Evolutionary conservation across 1,140 invertebrate species (phyloP).

Genomic region (Bombus superbus): DNA sequence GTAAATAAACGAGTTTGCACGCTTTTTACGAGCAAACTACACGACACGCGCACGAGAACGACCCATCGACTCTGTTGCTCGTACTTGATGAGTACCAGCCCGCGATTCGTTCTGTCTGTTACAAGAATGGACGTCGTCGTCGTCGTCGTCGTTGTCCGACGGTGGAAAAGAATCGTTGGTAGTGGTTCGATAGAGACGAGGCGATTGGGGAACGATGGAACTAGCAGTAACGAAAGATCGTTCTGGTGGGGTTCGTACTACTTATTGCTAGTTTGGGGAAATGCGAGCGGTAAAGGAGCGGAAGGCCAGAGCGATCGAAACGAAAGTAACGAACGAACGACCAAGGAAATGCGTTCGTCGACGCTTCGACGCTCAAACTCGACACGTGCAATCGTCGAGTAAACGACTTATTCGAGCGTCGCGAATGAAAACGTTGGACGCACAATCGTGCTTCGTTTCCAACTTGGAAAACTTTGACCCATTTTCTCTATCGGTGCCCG

Average conservation of each 20-base stretch:
- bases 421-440: not conserved
- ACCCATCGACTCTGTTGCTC: too few relatives aligned
- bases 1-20: not conserved
- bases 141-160: not conserved
- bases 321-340: not conserved
- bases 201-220: not conserved
- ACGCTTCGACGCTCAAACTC: not conserved
- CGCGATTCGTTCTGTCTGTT: slow-evolving; percentile 19
- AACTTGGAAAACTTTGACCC: not conserved
- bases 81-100: too few relatives aligned
- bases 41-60: not conserved
- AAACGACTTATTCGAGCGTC: not conserved
- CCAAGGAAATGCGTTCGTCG: not conserved
- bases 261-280: too few relatives aligned
- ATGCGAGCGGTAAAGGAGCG: too few relatives aligned
- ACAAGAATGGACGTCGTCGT: slow-evolving; percentile 28
- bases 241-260: too few relatives aligned
- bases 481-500: not conserved
- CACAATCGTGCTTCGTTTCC: not conserved
- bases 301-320: too few relatives aligned
- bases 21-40: not conserved
- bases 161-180: not conserved
- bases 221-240: too few relatives aligned
- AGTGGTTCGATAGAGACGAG: not conserved
- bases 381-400: not conserved